A percentile compares a stretch with the other conserved stretches of the same genome.
These are phyloP conservation scores for Nymphalis urticae DNA, from an alignment of 2,888 invertebrate genomes.

Conservation along the genomic window DNA sequence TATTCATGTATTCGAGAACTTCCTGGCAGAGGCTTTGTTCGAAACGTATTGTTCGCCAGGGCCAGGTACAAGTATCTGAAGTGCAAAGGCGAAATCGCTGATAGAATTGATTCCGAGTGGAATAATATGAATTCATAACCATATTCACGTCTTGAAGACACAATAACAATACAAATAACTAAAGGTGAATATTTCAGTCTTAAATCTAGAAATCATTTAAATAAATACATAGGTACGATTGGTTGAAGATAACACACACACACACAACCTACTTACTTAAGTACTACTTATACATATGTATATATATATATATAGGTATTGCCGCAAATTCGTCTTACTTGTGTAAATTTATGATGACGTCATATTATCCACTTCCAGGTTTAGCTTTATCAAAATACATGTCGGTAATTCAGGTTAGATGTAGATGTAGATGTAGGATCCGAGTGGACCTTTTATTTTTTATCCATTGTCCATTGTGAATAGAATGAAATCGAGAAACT, in stretches of 20 bases:
- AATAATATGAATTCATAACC: constrained; percentile 16
- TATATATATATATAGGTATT: no score
- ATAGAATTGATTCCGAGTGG: constrained; percentile 15
- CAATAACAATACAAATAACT: neutral
- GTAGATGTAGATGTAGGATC: no score
- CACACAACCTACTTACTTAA: no score
- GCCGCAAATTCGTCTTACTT: no score
- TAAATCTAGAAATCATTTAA: neutral
- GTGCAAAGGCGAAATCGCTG: constrained; percentile 21
- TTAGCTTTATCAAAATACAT: no score
- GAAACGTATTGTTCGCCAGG: constrained; percentile 34
- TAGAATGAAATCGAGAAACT: neutral
- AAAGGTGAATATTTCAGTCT: neutral
- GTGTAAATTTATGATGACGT: no score
- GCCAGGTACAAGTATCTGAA: constrained; percentile 24
- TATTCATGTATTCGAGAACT: constrained; percentile 24
- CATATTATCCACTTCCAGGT: no score
- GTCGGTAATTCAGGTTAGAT: no score
- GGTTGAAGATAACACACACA: neutral
- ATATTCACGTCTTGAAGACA: neutral
- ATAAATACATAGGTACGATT: neutral
- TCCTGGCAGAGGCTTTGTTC: constrained; percentile 34
- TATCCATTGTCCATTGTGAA: neutral
- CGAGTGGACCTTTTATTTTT: neutral
- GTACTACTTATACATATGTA: no score